A percentile compares a stretch with the other conserved stretches of the same genome.
These are phyloP conservation scores for Varroa destructor DNA, from an alignment of 1,140 invertebrate genomes.

Conservation along the genomic window DNA sequence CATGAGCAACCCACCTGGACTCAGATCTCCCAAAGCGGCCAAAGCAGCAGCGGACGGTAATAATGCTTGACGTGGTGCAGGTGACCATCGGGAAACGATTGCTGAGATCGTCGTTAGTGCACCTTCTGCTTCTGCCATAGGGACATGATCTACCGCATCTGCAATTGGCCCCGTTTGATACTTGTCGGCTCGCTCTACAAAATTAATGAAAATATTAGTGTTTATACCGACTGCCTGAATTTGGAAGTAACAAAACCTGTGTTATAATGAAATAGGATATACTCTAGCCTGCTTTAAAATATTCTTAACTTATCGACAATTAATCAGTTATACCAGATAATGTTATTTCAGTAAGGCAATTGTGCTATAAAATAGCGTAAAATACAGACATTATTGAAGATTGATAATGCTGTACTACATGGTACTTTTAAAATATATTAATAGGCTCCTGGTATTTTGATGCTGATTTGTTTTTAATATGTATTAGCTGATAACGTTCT, in stretches of 20 bases:
- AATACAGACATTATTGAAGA: too few species aligned
- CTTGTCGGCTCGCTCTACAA: conserved; percentile 29
- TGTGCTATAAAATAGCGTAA: too few species aligned
- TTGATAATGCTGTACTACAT: too few species aligned
- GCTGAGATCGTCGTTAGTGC: conserved; percentile 6
- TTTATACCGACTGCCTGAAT: conserved; percentile 17
- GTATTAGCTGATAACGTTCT: too few species aligned
- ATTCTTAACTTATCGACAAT: too few species aligned
- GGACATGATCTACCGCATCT: conserved; percentile 18
- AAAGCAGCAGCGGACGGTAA: conserved; percentile 48
- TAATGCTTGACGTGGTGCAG: conserved; percentile 1
- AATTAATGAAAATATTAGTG: neutral
- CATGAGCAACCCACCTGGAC: conserved; percentile 83
- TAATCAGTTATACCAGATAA: too few species aligned
- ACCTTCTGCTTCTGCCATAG: conserved; percentile 30
- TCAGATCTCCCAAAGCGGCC: conserved; percentile 68
- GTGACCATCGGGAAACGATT: conserved; percentile 31
- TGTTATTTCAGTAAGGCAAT: too few species aligned
- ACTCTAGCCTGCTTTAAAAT: too few species aligned
- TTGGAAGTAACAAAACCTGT: neutral
- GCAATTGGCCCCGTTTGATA: conserved; percentile 30
- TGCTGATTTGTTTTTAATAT: too few species aligned
- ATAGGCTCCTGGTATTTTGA: too few species aligned
- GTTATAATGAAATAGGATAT: too few species aligned
- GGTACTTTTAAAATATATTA: too few species aligned